phyloP scores from a whole-genome alignment of 1,140 invertebrate genomes.

The Glossosoma conforme region DNA sequence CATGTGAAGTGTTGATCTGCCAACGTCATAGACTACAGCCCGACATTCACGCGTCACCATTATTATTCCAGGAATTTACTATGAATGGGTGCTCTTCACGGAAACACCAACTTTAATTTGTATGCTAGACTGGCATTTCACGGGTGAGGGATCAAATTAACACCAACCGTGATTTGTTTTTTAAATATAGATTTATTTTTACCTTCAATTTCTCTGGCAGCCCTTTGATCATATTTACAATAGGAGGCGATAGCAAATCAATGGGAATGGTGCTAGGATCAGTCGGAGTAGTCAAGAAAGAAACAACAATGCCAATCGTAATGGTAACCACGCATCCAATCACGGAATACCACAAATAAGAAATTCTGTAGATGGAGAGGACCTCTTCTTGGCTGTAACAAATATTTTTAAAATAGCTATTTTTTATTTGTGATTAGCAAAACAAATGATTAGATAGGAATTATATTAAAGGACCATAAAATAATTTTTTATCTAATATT shows the following conservation, averaged over 20 bases:
- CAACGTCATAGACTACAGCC: too few relatives aligned
- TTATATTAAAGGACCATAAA: too few relatives aligned
- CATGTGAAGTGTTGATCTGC: too few relatives aligned
- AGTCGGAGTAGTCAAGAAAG: constrained; percentile 54
- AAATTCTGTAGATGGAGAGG: constrained; percentile 57
- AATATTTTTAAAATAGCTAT: constrained; percentile 4
- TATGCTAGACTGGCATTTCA: too few relatives aligned
- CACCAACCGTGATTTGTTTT: neutral
- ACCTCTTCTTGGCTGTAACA: constrained; percentile 37
- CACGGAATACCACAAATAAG: constrained; percentile 66
- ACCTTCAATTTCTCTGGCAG: constrained; percentile 43
- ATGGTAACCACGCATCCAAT: constrained; percentile 69
- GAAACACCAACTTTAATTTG: too few relatives aligned
- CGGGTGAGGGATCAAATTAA: neutral
- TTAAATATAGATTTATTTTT: constrained; percentile 6
- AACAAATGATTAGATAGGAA: too few relatives aligned
- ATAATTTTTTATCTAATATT: too few relatives aligned
- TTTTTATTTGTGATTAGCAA: too few relatives aligned
- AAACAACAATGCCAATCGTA: constrained; percentile 65
- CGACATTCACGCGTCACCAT: too few relatives aligned
- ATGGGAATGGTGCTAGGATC: constrained; percentile 48
- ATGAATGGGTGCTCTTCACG: too few relatives aligned
- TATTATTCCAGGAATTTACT: too few relatives aligned
- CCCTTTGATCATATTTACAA: constrained; percentile 39
- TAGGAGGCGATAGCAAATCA: constrained; percentile 44